Evolutionary conservation across 1,140 invertebrate species (phyloP), one percentile per base, ranked within the genome.

Genomic region (Sycophila sp.): DNA sequence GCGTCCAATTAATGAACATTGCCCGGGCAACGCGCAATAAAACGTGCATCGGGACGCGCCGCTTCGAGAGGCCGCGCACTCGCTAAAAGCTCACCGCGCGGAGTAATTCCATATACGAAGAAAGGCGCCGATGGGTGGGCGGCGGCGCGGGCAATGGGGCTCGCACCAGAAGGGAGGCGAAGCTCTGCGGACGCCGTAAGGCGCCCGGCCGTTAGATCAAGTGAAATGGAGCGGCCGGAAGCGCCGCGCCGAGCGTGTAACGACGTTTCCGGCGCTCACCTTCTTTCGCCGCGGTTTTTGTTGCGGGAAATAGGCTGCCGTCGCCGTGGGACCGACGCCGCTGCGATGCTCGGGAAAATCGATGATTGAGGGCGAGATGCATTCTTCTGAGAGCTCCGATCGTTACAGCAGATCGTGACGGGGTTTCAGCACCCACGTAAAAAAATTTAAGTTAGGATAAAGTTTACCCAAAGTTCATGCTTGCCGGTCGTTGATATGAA

Each of bases 131-230:
- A 68, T 49, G 22, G 38, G 51, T 38, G 17, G 3, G 8, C 19
- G 22, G 22, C 32, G 19, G n/a, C 5, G 7, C 28, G 47, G 17
- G 47, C 19, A 19, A 19, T 26, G 38, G 47, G 30, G 32, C 53
- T 56, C n/a, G n/a, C n/a, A 24, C 24, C 8, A 47, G 42, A 47
- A 47, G 53, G 34, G 34, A 17, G 26, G 17, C 53, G 26, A 11
- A 7, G 24, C 26, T 13, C n/a, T 56, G 13, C n/a, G 42, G 19
- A 3, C 42, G 42, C 13, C 24, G 24, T 47, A 47, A 53, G 49
- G 24, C 26, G 4, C 34, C 32, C 59, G 34, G 64, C 59, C 73
- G 65, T 66, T 74, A 63, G 58, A 73, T 62, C 49, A 60, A 65
- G 55, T 60, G 65, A 65, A 65, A 65, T 42, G 62, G 64, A 64